Conservation (phyloP, 2,888 invertebrate species). For the Atethmia centrago region DNA sequence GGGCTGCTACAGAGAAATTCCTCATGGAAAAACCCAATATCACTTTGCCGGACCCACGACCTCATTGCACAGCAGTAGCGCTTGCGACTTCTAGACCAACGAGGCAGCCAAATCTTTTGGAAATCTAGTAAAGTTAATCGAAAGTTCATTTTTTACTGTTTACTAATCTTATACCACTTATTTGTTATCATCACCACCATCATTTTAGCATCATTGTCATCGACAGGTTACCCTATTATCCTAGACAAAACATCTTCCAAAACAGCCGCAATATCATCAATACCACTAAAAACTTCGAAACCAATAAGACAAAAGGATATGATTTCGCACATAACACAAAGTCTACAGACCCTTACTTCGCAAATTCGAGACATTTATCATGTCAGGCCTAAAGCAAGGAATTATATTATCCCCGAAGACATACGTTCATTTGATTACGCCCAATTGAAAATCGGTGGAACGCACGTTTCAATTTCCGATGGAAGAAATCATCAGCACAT, state of each 20-base stretch:
- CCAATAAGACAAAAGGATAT: constrained; percentile 33
- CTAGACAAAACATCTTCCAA: neutral
- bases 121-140: too few species aligned
- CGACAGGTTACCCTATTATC: neutral
- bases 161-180: neutral
- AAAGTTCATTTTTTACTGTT: too few species aligned
- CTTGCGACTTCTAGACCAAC: too few species aligned
- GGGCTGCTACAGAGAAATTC: too few species aligned
- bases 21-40: too few species aligned
- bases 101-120: too few species aligned
- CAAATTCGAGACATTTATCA: constrained; percentile 64
- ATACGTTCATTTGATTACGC: constrained; percentile 63
- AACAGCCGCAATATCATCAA: neutral
- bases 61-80: too few species aligned
- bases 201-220: neutral
- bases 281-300: constrained; percentile 16
- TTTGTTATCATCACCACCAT: neutral
- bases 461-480: constrained; percentile 61
- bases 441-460: constrained; percentile 60
- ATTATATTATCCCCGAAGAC: constrained; percentile 65
- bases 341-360: constrained; percentile 29
- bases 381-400: constrained; percentile 60
- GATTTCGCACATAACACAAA: constrained; percentile 44
- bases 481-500: constrained; percentile 47
- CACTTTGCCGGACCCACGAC: too few species aligned